Percentiles rank a stretch among this genome's conserved stretches.
phyloP scores from a whole-genome alignment of 1,140 invertebrate genomes.

The Trissolcus basalis region DNA sequence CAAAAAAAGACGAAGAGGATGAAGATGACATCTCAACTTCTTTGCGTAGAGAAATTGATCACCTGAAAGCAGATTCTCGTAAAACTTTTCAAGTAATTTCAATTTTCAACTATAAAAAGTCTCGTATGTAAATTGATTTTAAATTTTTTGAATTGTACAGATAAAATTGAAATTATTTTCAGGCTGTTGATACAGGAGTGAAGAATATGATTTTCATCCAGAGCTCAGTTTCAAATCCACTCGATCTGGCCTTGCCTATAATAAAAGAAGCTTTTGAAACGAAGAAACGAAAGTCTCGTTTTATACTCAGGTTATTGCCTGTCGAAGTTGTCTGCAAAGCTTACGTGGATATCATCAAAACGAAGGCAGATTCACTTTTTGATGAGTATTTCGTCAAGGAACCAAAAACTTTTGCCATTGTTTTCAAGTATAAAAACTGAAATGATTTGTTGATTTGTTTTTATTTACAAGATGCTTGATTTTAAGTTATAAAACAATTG shows the following conservation, averaged over 20 bases:
- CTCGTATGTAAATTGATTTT: no score
- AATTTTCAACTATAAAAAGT: background rate
- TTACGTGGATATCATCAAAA: slow-evolving; percentile 83
- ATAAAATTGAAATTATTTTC: no score
- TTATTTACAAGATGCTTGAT: no score
- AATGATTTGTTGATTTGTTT: background rate
- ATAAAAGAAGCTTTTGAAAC: slow-evolving; percentile 83
- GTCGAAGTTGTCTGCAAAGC: slow-evolving; percentile 88
- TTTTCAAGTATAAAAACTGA: slow-evolving; percentile 80
- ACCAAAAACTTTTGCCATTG: slow-evolving; percentile 84
- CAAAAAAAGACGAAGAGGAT: slow-evolving; percentile 72
- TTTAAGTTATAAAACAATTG: no score
- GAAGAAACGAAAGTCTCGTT: slow-evolving; percentile 82
- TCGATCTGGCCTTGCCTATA: slow-evolving; percentile 82
- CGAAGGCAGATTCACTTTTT: slow-evolving; percentile 81
- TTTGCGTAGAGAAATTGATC: slow-evolving; percentile 81
- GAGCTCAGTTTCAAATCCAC: slow-evolving; percentile 84
- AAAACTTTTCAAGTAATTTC: slow-evolving; percentile 68
- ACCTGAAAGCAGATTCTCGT: slow-evolving; percentile 78
- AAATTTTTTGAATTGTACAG: no score
- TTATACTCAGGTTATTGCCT: slow-evolving; percentile 86
- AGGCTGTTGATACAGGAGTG: slow-evolving; percentile 84
- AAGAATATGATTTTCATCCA: slow-evolving; percentile 91
- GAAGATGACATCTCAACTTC: slow-evolving; percentile 81
- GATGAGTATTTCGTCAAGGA: slow-evolving; percentile 85